Percentiles rank a stretch among this genome's conserved stretches.
These are phyloP conservation scores for Sinopyrophorus schimmeli DNA, from an alignment of 2,888 invertebrate species.

Conservation along the genomic window DNA sequence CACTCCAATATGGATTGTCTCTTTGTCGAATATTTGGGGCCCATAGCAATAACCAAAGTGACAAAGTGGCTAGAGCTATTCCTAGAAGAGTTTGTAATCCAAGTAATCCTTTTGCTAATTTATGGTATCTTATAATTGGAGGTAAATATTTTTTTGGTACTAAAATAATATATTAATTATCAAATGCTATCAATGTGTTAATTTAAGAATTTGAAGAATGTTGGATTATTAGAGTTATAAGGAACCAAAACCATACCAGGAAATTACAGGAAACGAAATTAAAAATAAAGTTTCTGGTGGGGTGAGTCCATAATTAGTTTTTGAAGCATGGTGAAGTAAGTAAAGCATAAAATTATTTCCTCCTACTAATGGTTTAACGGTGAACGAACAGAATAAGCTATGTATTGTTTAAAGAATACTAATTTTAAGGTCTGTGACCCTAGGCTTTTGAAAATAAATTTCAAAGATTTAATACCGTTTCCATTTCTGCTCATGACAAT, in stretches of 20 bases:
- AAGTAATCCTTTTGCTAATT: constrained; percentile 56
- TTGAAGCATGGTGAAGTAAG: constrained; percentile 18
- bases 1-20: constrained; percentile 70
- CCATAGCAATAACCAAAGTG: constrained; percentile 63
- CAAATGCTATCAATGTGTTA: no score
- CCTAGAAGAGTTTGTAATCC: constrained; percentile 60
- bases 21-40: constrained; percentile 62
- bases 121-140: constrained; percentile 57
- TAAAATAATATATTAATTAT: constrained; percentile 48
- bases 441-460: neutral
- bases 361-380: neutral
- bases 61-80: constrained; percentile 58
- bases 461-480: constrained; percentile 50
- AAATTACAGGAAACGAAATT: constrained; percentile 15
- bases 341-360: constrained; percentile 26
- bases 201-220: no score
- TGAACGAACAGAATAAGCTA: no score
- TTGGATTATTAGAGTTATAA: no score
- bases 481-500: constrained; percentile 66
- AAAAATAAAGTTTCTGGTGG: constrained; percentile 18
- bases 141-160: constrained; percentile 58
- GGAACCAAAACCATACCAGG: no score
- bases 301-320: constrained; percentile 14
- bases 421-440: constrained; percentile 6
- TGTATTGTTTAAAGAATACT: constrained; percentile 5